These are phyloP conservation scores for Caranx melampygus DNA, from an alignment of 2,113 vertebrate genomes.

Conservation along the genomic window DNA sequence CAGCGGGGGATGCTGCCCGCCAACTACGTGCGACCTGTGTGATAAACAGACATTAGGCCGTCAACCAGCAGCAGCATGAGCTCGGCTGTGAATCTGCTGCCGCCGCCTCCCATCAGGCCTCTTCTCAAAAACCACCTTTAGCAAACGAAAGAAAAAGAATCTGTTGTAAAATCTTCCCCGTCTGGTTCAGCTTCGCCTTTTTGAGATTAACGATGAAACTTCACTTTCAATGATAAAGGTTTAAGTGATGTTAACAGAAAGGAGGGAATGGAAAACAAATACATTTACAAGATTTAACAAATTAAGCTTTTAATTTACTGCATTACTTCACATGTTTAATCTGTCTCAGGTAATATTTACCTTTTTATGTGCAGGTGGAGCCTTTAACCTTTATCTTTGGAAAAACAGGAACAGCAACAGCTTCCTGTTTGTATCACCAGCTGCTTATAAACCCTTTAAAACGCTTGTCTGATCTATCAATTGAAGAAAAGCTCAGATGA, in stretches of 20 bases:
- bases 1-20: constrained; percentile 94
- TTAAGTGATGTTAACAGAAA: background rate
- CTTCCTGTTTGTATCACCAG: background rate
- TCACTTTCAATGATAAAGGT: background rate
- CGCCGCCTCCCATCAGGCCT: background rate
- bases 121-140: background rate
- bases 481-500: background rate
- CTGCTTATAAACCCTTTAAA: background rate
- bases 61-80: background rate
- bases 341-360: constrained; percentile 35
- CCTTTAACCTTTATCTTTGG: background rate
- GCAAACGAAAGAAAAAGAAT: background rate
- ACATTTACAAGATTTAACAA: background rate
- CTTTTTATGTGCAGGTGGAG: background rate
- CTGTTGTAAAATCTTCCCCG: no score
- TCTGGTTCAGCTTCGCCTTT: background rate
- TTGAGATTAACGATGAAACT: background rate
- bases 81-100: background rate
- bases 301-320: background rate
- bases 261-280: background rate
- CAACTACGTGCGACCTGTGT: constrained; percentile 94
- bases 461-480: background rate
- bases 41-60: constrained; percentile 18
- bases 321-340: background rate
- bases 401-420: background rate